Base-by-base conservation (phyloP, 2,888 invertebrate genomes). In the Drosophila limbata region DNA sequence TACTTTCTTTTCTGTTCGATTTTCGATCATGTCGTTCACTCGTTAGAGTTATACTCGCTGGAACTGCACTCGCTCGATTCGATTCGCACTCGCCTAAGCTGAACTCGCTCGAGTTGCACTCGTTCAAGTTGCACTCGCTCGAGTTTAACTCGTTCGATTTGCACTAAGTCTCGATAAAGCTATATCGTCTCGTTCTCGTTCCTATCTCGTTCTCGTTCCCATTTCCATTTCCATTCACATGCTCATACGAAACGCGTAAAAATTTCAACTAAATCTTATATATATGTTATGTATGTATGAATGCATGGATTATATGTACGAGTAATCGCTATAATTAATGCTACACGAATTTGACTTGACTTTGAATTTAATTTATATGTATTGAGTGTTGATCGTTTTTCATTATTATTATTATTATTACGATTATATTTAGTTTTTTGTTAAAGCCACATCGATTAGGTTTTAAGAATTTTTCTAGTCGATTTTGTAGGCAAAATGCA, bases 381-480 rank as follows among this genome's bases (percentile, higher is more conserved):
- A 45, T 72, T 44, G 33, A 45, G 45, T 55, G 55, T 55, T 55
- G 44, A n/a, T 55, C 55, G 42, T 42, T 44, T 33, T 44, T 19
- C 33, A 44, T 52, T 17, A 48, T 56, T 63, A 45, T 44, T 53
- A n/a, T 42, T 15, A 39, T 64, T 25, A 45, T 60, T 45, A 17
- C 25, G 4, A 56, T 56, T 28, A 48, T 25, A 42, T 81, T 55
- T 77, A 74, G 68, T 83, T 80, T 83, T 80, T 74, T 71, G 64
- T 88, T 86, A 86, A 86, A 86, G 86, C 86, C 86, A 86, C 90
- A 89, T 89, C 75, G 77, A 89, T 73, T 77, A 85, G 75, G 73
- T 73, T 77, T 79, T n/a, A 74, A 71, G 79, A 64, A 66, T 73
- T 70, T 59, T 64, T 70, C 69, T 66, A 64, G 63, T 64, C 63